Conservation (phyloP, 2,113 vertebrate genomes). For the Dolichotis patagonum region DNA sequence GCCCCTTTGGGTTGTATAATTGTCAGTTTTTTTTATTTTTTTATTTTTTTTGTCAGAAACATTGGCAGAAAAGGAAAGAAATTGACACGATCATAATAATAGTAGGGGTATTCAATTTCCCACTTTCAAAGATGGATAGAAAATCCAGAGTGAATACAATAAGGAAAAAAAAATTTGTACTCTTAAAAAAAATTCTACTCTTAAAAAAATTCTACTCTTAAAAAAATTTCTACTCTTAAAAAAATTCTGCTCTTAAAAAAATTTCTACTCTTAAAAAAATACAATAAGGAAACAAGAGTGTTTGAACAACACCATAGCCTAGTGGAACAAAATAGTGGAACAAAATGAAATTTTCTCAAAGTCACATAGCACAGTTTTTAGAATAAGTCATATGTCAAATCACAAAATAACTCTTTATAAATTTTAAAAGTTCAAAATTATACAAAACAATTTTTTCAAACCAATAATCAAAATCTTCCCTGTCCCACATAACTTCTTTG, state of each 20-base stretch:
- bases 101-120: background rate
- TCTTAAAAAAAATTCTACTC: no score
- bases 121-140: background rate
- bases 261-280: no score
- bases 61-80: background rate
- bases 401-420: background rate
- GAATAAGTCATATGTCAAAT: background rate
- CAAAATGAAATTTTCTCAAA: background rate
- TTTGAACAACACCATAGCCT: background rate
- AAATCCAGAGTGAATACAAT: background rate
- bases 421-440: background rate
- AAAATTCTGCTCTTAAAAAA: no score
- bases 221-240: no score
- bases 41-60: no score
- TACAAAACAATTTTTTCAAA: background rate
- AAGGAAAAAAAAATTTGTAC: no score
- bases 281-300: background rate
- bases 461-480: background rate
- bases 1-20: no score
- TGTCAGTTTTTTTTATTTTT: no score
- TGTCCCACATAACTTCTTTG: background rate
- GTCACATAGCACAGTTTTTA: background rate
- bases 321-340: background rate
- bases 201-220: no score
- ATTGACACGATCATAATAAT: background rate